phyloP scores from a whole-genome alignment of 1,140 invertebrate species.

The Ruditapes philippinarum region DNA sequence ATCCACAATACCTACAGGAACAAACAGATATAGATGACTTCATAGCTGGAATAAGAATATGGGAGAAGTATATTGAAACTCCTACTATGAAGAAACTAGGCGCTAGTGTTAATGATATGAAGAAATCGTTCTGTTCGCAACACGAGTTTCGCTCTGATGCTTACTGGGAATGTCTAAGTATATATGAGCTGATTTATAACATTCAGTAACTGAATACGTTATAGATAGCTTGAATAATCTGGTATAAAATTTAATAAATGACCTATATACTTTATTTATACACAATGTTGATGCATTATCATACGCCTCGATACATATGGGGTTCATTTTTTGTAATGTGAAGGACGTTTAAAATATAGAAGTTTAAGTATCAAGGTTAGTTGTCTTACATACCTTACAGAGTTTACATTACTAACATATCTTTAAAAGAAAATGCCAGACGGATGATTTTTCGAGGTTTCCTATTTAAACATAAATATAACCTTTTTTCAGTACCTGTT shows the following conservation, averaged over 20 bases:
- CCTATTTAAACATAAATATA: too few relatives aligned
- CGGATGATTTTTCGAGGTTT: too few relatives aligned
- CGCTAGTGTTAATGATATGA: neutral
- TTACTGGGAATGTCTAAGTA: conserved; percentile 42
- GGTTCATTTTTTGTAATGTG: too few relatives aligned
- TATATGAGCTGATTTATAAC: neutral
- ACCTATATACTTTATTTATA: neutral
- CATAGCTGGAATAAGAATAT: conserved; percentile 25
- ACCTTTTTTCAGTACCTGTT: too few relatives aligned
- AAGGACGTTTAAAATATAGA: too few relatives aligned
- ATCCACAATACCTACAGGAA: conserved; percentile 88
- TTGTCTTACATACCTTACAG: too few relatives aligned
- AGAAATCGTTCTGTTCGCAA: conserved; percentile 5
- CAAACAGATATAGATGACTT: conserved; percentile 60
- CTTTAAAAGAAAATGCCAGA: too few relatives aligned
- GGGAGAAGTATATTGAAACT: conserved; percentile 33
- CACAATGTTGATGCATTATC: conserved; percentile 68
- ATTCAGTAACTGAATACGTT: neutral
- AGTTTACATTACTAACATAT: too few relatives aligned
- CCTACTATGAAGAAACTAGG: neutral
- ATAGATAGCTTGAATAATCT: neutral
- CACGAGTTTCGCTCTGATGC: conserved; percentile 19
- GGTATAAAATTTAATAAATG: neutral
- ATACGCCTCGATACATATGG: too few relatives aligned
- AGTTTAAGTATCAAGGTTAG: too few relatives aligned